A percentile compares a stretch with the other conserved stretches of the same genome.
These are phyloP conservation scores for Caiman crocodilus DNA, from an alignment of 2,797 vertebrate genomes.

Conservation along the genomic window DNA sequence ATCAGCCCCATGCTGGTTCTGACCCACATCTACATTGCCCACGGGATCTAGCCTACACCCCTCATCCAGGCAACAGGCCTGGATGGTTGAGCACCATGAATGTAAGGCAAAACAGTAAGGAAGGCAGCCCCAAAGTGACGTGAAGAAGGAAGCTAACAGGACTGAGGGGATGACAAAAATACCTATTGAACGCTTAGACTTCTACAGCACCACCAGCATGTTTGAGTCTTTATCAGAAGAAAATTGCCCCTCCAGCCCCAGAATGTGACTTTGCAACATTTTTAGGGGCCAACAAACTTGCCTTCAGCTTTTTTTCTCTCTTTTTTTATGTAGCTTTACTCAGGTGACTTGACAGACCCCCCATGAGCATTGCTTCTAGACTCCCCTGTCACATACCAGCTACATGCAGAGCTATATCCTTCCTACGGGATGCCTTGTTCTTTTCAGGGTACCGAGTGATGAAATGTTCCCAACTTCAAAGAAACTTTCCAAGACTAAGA, in stretches of 20 bases:
- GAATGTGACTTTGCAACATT: not conserved
- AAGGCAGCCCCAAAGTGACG: not conserved
- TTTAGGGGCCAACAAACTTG: not conserved
- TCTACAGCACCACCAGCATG: not conserved
- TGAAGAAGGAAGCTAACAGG: not conserved
- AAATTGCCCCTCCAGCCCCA: not conserved
- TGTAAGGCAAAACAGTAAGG: not conserved
- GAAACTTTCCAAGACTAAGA: not conserved
- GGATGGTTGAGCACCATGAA: not conserved
- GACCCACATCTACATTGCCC: too few relatives aligned
- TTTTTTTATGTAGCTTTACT: not conserved
- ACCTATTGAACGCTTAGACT: not conserved
- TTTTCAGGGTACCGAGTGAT: not conserved
- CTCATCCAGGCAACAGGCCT: too few relatives aligned
- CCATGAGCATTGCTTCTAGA: not conserved
- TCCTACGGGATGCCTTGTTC: not conserved
- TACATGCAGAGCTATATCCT: not conserved
- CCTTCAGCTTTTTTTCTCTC: not conserved
- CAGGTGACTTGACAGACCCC: not conserved
- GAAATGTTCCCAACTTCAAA: not conserved
- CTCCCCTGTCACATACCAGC: not conserved
- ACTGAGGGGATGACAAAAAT: not conserved
- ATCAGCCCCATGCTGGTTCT: too few relatives aligned
- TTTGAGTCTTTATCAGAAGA: not conserved
- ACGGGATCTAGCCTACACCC: too few relatives aligned